phyloP scores from a whole-genome alignment of 2,113 vertebrate genomes.

The Laticauda laticaudata region DNA sequence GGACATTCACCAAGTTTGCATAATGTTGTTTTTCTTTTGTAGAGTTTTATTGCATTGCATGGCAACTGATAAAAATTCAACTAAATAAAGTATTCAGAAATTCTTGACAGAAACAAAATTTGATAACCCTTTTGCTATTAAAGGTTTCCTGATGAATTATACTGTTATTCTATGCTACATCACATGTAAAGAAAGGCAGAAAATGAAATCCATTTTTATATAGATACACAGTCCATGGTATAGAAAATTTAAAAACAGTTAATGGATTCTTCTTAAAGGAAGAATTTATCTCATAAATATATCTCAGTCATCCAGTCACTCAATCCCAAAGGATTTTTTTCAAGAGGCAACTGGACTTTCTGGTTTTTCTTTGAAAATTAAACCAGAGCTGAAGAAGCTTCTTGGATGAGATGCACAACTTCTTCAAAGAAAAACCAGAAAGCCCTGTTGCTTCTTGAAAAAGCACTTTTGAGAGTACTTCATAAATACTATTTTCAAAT shows the following conservation, averaged over 20 bases:
- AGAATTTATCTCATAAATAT: not conserved
- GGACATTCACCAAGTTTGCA: not conserved
- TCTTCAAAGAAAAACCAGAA: too few species aligned
- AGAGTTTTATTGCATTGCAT: not conserved
- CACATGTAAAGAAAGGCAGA: not conserved
- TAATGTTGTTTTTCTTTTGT: not conserved
- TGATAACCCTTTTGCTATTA: not conserved
- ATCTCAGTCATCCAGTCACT: too few species aligned
- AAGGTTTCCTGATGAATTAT: not conserved
- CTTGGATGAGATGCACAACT: too few species aligned
- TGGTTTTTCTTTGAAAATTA: too few species aligned
- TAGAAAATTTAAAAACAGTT: not conserved
- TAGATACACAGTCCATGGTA: not conserved
- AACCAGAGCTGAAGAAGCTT: too few species aligned
- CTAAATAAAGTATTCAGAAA: not conserved
- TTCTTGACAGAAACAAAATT: not conserved
- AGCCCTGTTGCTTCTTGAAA: too few species aligned
- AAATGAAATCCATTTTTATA: not conserved
- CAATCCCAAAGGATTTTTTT: too few species aligned
- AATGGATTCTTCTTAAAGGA: not conserved
- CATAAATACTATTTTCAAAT: not conserved
- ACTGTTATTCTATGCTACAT: not conserved
- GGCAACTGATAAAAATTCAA: not conserved
- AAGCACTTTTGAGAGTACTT: too few species aligned
- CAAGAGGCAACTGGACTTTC: too few species aligned